Conservation (phyloP, 2,888 invertebrate genomes). For the Drosophila borealis region DNA sequence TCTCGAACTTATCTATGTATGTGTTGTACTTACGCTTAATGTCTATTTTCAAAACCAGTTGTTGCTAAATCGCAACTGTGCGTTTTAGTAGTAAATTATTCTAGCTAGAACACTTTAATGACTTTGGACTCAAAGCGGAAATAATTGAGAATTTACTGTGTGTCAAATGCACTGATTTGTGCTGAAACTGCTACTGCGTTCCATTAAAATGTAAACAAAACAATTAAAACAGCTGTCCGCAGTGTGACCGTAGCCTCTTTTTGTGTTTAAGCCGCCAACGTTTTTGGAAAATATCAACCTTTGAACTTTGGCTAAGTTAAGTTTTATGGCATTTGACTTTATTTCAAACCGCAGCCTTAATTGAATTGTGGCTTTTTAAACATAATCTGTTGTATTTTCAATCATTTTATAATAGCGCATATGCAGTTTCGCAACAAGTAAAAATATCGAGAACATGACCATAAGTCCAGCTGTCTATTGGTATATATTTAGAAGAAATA, state of each 20-base stretch:
- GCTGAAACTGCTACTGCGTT: conserved; percentile 45
- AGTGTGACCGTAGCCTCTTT: conserved; percentile 41
- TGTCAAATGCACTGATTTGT: conserved; percentile 20
- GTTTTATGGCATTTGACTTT: background rate
- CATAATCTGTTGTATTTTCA: background rate
- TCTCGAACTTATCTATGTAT: background rate
- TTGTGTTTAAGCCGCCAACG: background rate
- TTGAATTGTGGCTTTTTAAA: background rate
- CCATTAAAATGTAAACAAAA: conserved; percentile 54
- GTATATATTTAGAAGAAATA: no score
- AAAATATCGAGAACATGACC: background rate
- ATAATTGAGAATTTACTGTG: conserved; percentile 13
- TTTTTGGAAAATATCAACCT: background rate
- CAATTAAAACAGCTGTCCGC: conserved; percentile 45
- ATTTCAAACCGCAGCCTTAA: background rate
- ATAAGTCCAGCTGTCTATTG: background rate
- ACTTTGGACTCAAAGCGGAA: background rate
- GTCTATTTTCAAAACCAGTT: background rate
- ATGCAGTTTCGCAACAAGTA: background rate
- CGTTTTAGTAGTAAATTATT: conserved; percentile 6
- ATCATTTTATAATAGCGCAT: background rate
- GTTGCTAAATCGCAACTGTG: background rate
- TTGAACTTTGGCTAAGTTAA: conserved; percentile 7
- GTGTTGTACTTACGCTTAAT: conserved; percentile 40
- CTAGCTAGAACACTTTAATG: background rate